Conservation (phyloP, 2,113 vertebrate genomes). For the Bucco capensis region DNA sequence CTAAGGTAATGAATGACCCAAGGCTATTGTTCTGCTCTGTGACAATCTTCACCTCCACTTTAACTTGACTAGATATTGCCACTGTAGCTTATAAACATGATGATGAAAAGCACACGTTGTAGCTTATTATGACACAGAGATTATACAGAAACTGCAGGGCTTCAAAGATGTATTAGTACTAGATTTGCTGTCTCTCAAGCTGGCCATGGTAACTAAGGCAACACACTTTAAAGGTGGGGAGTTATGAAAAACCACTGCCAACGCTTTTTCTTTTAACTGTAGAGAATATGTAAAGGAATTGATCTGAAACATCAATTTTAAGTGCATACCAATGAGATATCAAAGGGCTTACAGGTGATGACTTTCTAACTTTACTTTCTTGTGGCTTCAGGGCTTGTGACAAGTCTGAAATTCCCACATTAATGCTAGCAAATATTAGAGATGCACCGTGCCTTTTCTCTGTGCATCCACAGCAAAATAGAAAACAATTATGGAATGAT, state of each 20-base stretch:
- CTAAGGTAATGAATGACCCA: not conserved
- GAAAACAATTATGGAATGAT: not conserved
- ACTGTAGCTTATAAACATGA: not conserved
- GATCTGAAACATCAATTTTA: not conserved
- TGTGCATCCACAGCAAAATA: not conserved
- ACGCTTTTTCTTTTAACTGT: conserved; percentile 6
- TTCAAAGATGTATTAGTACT: conserved; percentile 42
- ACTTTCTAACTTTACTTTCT: not conserved
- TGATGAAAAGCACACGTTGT: not conserved
- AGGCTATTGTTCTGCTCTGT: not conserved
- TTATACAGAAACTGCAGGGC: conserved; percentile 16
- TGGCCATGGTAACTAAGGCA: conserved; percentile 55
- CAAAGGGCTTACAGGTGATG: not conserved
- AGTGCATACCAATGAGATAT: not conserved
- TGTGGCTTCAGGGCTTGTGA: not conserved
- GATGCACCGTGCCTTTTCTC: not conserved
- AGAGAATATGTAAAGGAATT: not conserved
- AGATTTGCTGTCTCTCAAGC: conserved; percentile 48
- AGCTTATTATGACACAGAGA: not conserved
- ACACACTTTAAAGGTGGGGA: conserved; percentile 34
- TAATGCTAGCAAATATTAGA: not conserved
- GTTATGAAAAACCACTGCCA: conserved; percentile 30
- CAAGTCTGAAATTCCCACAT: not conserved
- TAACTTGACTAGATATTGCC: not conserved
- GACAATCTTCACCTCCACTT: not conserved